Conservation (phyloP, 2,113 vertebrate species). For the Toxotes chatareus region DNA sequence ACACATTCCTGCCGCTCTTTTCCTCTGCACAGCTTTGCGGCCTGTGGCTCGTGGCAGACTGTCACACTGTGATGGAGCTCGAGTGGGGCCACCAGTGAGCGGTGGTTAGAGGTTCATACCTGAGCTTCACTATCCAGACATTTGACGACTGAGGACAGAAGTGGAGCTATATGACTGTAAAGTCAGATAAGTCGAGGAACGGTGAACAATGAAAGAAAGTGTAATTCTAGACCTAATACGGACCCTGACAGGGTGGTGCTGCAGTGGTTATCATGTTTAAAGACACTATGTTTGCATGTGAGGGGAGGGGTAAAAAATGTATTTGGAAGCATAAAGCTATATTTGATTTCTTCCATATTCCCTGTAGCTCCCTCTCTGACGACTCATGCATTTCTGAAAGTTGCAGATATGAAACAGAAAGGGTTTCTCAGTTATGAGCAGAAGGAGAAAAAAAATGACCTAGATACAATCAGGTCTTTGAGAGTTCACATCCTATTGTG, state of each 20-base stretch:
- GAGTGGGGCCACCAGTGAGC: slow-evolving; percentile 69
- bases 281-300: neutral
- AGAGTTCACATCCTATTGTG: slow-evolving; percentile 48
- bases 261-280: neutral
- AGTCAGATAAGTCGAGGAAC: neutral
- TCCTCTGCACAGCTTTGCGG: slow-evolving; percentile 44
- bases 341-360: neutral
- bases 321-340: neutral
- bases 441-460: slow-evolving; percentile 44
- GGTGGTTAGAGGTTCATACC: slow-evolving; percentile 58
- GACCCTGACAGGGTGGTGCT: neutral
- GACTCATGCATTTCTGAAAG: neutral
- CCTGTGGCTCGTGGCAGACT: slow-evolving; percentile 74
- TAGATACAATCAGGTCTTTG: slow-evolving; percentile 58
- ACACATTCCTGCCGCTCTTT: slow-evolving; percentile 59
- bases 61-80: slow-evolving; percentile 74
- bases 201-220: neutral
- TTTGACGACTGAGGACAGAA: slow-evolving; percentile 53
- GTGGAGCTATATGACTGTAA: slow-evolving; percentile 4
- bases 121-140: slow-evolving; percentile 52
- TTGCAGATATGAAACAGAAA: slow-evolving; percentile 23
- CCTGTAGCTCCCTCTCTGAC: neutral
- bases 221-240: slow-evolving; percentile 19
- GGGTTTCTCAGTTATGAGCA: slow-evolving; percentile 38
- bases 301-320: neutral